Base-by-base conservation (phyloP, 1,140 invertebrate genomes). In the Eurosta solidaginis region DNA sequence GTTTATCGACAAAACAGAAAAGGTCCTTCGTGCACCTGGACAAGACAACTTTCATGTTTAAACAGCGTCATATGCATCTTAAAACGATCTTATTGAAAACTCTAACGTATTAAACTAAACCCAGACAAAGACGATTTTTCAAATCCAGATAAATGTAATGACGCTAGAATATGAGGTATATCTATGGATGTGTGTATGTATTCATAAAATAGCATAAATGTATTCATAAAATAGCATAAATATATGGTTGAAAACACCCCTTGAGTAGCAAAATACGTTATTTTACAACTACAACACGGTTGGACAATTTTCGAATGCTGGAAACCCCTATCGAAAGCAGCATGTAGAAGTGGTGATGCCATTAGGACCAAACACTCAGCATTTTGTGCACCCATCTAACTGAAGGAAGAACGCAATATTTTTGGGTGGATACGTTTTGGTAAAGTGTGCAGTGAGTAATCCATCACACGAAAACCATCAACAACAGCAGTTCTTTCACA, bases 291-390 rank as follows among this genome's bases (percentile, higher is more conserved):
- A n/a, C 45, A 5, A 29, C 54, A 9, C 22, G 22, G 22, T 54
- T 59, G 12, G 33, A 33, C 27, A 7, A 33, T 68, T 68, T 68
- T 33, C 6, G n/a, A 68, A 68, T 40, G 6, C 33, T 9, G 7
- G 59, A 68, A 40, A 40, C 36, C 59, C 59, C 14, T 42, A n/a
- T 40, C n/a, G 9, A 68, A 68, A n/a, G n/a, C n/a, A n/a, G n/a
- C n/a, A n/a, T n/a, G n/a, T 68, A 68, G 33, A 68, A 68, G 17
- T 68, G 59, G 33, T 68, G 59, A 68, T 40, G 40, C 59, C 59
- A 68, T 68, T 42, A 68, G 59, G 40, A 68, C 10, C 59, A 22
- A 68, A 68, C 59, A 68, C 33, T 40, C 33, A 36, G 59, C 33
- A n/a, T 1, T 68, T 20, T 36, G 40, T 9, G 33, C 33, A n/a